Percentiles rank a stretch among this genome's conserved stretches.
phyloP scores from a whole-genome alignment of 2,888 invertebrate genomes.

The Ametastegia equiseti region DNA sequence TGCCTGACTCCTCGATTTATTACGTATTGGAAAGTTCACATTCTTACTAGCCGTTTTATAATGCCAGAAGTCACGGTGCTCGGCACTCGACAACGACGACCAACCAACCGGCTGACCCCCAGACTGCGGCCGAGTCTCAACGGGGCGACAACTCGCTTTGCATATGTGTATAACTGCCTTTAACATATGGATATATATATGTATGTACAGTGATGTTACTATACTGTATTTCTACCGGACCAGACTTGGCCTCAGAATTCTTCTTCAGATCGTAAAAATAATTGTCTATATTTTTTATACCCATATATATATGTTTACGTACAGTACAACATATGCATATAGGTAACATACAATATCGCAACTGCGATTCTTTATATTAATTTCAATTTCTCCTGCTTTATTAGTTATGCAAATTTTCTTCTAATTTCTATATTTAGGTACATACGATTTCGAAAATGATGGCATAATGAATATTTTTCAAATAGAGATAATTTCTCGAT shows the following conservation, averaged over 20 bases:
- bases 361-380: no score
- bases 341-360: no score
- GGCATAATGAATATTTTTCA: no score
- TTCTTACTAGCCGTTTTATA: slow-evolving; percentile 33
- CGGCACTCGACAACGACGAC: slow-evolving; percentile 30
- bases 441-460: no score
- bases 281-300: neutral
- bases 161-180: neutral
- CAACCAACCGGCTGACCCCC: slow-evolving; percentile 28
- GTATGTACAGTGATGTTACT: neutral
- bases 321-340: no score
- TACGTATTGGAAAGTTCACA: slow-evolving; percentile 29
- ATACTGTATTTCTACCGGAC: no score
- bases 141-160: slow-evolving; percentile 15
- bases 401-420: no score
- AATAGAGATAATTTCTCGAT: no score
- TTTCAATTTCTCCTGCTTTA: no score
- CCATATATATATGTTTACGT: no score
- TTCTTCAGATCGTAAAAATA: slow-evolving; percentile 4
- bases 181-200: neutral
- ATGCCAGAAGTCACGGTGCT: slow-evolving; percentile 41
- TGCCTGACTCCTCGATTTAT: slow-evolving; percentile 4
- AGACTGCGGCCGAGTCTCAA: neutral
- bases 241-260: neutral
- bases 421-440: no score